Evolutionary conservation across 1,140 invertebrate genomes (phyloP).

Genomic region (Batillaria attramentaria): DNA sequence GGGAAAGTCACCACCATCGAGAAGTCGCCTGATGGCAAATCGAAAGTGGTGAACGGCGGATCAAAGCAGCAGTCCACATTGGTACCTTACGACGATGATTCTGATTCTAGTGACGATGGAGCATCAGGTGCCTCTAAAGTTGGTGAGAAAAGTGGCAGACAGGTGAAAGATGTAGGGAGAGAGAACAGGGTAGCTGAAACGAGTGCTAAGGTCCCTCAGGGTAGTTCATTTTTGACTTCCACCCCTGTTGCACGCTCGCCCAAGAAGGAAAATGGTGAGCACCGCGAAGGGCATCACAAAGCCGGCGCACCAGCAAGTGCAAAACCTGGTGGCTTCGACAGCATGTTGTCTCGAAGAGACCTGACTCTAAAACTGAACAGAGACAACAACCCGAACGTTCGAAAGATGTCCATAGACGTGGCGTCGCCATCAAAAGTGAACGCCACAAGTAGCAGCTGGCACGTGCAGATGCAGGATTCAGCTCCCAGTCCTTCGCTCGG

Average conservation of each 20-base stretch:
- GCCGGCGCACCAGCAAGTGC: conserved; percentile 21
- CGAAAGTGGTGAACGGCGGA: conserved; percentile 49
- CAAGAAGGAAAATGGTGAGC: conserved; percentile 32
- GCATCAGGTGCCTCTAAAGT: conserved; percentile 4
- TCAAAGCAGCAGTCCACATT: conserved; percentile 46
- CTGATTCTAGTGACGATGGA: conserved; percentile 63
- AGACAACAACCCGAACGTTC: conserved; percentile 26
- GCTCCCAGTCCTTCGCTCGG: conserved; percentile 61
- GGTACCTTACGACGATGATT: conserved; percentile 69
- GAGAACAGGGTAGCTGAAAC: neutral
- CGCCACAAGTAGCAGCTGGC: conserved; percentile 65
- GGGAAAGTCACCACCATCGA: conserved; percentile 64
- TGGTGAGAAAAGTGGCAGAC: no score
- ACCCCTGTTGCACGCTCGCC: neutral
- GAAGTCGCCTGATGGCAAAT: conserved; percentile 61
- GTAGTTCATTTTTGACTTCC: conserved; percentile 43
- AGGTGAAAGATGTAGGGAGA: neutral
- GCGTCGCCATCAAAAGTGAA: conserved; percentile 50
- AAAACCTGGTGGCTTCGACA: conserved; percentile 16
- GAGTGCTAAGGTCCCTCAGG: conserved; percentile 54
- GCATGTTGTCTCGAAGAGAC: conserved; percentile 14
- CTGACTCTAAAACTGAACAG: conserved; percentile 6
- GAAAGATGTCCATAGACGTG: conserved; percentile 32
- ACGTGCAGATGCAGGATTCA: conserved; percentile 59
- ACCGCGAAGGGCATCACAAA: conserved; percentile 25